phyloP scores from a whole-genome alignment of 2,888 invertebrate genomes.

The Acanthosepion esculentum region DNA sequence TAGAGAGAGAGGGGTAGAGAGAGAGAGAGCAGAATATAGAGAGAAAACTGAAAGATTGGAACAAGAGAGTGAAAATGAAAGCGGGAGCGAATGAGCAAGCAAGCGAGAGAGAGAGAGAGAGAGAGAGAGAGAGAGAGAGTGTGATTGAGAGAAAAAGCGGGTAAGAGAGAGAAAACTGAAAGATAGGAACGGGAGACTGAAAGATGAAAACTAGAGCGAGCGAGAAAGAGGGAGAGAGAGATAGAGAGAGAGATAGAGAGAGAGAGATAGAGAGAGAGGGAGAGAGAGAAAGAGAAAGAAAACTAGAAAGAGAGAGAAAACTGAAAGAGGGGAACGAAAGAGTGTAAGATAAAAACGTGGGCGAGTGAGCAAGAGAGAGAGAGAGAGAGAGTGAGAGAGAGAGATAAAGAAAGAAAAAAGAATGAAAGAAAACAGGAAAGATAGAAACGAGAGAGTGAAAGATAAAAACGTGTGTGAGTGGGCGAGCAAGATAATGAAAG shows the following conservation, averaged over 20 bases:
- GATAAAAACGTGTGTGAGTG: no score
- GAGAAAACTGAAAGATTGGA: background rate
- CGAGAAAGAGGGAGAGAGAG: background rate
- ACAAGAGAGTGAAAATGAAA: background rate
- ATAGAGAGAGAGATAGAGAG: background rate
- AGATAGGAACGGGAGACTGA: background rate
- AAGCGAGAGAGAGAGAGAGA: no score
- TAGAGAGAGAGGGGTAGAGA: no score
- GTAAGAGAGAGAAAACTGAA: background rate
- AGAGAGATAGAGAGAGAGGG: background rate
- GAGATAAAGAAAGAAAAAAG: background rate
- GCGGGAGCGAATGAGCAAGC: background rate
- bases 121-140: no score
- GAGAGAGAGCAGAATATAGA: no score
- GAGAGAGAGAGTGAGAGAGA: background rate
- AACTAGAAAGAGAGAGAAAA: background rate
- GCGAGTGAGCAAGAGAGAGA: background rate
- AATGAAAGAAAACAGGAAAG: background rate
- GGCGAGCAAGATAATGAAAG: no score
- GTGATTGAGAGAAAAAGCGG: no score
- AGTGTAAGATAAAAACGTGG: no score
- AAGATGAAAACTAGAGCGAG: background rate
- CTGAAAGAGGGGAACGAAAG: no score
- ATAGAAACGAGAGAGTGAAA: no score
- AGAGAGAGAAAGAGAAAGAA: no score